phyloP scores from a whole-genome alignment of 2,888 invertebrate species.

The Sericinus montela region DNA sequence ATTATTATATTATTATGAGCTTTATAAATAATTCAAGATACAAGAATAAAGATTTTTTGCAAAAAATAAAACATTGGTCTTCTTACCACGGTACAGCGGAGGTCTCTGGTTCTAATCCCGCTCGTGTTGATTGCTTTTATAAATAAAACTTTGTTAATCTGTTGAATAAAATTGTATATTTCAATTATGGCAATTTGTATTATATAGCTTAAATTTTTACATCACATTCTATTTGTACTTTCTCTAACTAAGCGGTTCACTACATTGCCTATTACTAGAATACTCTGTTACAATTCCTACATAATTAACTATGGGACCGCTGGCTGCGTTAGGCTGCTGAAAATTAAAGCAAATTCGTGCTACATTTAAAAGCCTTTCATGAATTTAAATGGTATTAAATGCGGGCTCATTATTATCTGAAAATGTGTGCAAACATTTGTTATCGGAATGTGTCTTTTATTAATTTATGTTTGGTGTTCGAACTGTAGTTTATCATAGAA shows the following conservation, averaged over 20 bases:
- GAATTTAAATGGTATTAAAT: constrained; percentile 23
- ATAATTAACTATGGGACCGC: constrained; percentile 15
- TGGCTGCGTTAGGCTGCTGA: constrained; percentile 5
- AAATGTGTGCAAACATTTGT: constrained; percentile 18
- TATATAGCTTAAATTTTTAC: too few relatives aligned
- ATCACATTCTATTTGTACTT: too few relatives aligned
- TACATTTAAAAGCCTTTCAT: constrained; percentile 23
- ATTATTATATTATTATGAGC: too few relatives aligned
- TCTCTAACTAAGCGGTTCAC: constrained; percentile 1
- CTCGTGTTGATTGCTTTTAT: too few relatives aligned
- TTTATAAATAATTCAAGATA: too few relatives aligned
- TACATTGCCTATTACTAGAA: constrained; percentile 10
- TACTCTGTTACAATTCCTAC: constrained; percentile 13
- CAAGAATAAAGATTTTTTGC: too few relatives aligned
- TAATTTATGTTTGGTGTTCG: constrained; percentile 4
- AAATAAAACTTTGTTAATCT: too few relatives aligned
- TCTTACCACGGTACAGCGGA: too few relatives aligned
- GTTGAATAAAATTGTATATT: too few relatives aligned
- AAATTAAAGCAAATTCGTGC: constrained; percentile 18
- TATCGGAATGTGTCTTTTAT: constrained; percentile 13
- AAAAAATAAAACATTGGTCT: too few relatives aligned
- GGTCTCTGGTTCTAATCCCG: too few relatives aligned
- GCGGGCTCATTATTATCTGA: constrained; percentile 18
- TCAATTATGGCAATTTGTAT: too few relatives aligned
- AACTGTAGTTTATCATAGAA: neutral